A percentile compares a stretch with the other conserved stretches of the same genome.
Conservation (phyloP, 2,797 vertebrate genomes). For the Sebastes matsubarae region DNA sequence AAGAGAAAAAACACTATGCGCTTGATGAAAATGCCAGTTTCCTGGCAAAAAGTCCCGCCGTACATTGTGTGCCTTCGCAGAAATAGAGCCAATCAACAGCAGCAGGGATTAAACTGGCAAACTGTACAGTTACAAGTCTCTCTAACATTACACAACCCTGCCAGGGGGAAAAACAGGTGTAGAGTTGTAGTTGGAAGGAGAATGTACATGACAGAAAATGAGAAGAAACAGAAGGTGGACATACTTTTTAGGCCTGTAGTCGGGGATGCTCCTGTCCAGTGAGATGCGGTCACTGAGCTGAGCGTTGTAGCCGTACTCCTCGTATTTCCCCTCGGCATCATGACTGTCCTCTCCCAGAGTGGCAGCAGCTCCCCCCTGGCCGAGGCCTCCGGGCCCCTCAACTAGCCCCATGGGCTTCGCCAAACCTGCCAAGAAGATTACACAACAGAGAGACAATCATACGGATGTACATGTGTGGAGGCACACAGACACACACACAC, state of each 20-base stretch:
- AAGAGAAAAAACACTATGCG: background rate
- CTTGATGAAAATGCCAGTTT: slow-evolving; percentile 16
- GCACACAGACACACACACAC: background rate
- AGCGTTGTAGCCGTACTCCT: slow-evolving; percentile 97
- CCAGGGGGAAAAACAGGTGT: slow-evolving; percentile 13
- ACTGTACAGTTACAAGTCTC: slow-evolving; percentile 15
- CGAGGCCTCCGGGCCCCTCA: slow-evolving; percentile 95
- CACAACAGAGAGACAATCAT: slow-evolving; percentile 35
- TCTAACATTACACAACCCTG: slow-evolving; percentile 3
- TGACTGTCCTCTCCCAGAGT: slow-evolving; percentile 90
- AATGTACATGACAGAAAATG: slow-evolving; percentile 17
- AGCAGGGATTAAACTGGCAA: slow-evolving; percentile 40
- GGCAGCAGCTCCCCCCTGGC: slow-evolving; percentile 94
- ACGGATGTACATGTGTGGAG: background rate
- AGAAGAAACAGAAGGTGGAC: slow-evolving; percentile 39
- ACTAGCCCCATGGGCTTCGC: slow-evolving; percentile 97
- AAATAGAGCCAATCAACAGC: slow-evolving; percentile 51
- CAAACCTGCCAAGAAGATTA: slow-evolving; percentile 82
- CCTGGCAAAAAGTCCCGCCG: background rate
- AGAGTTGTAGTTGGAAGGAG: slow-evolving; percentile 4
- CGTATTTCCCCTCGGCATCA: slow-evolving; percentile 89
- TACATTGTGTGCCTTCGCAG: slow-evolving; percentile 30
- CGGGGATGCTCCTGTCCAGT: slow-evolving; percentile 95
- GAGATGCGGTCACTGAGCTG: slow-evolving; percentile 97
- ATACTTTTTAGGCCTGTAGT: slow-evolving; percentile 98